Conservation (phyloP, 2,797 vertebrate species). For the Chaenodraco wilsoni region DNA sequence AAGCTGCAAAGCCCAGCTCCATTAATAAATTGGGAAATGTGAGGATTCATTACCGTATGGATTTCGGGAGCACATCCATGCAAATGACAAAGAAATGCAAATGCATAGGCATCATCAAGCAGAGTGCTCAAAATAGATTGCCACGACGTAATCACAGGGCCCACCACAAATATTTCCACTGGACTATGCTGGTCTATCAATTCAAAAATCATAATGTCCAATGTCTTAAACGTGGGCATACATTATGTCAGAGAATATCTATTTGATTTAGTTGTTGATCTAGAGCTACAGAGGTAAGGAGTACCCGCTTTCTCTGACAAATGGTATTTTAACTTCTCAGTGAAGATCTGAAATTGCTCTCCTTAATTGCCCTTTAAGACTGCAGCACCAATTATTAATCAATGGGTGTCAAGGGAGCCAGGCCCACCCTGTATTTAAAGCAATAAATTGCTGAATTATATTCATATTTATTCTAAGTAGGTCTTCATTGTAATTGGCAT, state of each 20-base stretch:
- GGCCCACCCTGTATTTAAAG: constrained; percentile 90
- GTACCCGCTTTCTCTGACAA: constrained; percentile 84
- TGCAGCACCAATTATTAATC: constrained; percentile 94
- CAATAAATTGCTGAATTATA: constrained; percentile 96
- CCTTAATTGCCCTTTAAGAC: constrained; percentile 91
- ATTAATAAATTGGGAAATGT: constrained; percentile 87
- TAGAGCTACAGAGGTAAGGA: constrained; percentile 74
- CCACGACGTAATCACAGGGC: constrained; percentile 73
- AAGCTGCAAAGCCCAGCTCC: constrained; percentile 77
- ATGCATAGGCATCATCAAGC: constrained; percentile 78
- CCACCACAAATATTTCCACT: constrained; percentile 73
- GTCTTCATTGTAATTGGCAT: constrained; percentile 98
- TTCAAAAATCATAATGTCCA: constrained; percentile 82
- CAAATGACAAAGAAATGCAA: constrained; percentile 85
- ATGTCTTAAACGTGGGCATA: constrained; percentile 77
- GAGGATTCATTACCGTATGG: constrained; percentile 84
- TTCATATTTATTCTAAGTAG: constrained; percentile 98
- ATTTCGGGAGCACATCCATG: constrained; percentile 79
- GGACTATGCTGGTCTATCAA: constrained; percentile 73
- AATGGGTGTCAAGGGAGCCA: constrained; percentile 90
- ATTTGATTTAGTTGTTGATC: constrained; percentile 84
- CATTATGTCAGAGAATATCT: constrained; percentile 83
- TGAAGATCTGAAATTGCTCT: constrained; percentile 91
- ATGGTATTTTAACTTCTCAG: constrained; percentile 90
- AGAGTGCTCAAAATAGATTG: constrained; percentile 86